Conservation (phyloP, 2,113 vertebrate species). For the Otis tarda region DNA sequence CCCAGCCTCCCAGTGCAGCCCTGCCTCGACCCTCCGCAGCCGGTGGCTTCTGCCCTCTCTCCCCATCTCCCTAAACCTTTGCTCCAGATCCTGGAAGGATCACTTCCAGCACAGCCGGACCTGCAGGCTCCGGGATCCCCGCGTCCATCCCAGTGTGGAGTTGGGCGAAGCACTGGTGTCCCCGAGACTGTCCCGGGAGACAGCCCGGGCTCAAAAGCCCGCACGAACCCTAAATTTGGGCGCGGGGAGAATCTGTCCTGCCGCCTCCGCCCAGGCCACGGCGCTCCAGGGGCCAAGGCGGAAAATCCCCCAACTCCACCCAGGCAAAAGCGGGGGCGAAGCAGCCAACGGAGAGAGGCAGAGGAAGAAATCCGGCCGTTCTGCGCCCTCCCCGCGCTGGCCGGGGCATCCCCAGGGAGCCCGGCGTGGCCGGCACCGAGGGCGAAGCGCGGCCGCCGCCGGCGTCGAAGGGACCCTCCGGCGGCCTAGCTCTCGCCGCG, state of each 20-base stretch:
- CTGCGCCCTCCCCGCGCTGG: not conserved
- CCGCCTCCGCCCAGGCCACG: not conserved
- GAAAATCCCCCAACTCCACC: not conserved
- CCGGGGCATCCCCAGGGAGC: not conserved
- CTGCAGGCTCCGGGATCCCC: not conserved
- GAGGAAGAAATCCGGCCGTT: not conserved
- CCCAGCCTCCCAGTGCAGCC: not conserved
- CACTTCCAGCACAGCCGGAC: not conserved
- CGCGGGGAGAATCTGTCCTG: rapidly evolving
- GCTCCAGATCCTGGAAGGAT: rapidly evolving
- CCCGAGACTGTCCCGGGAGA: not conserved
- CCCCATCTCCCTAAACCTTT: not conserved
- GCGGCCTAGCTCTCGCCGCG: not conserved
- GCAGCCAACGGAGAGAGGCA: not conserved
- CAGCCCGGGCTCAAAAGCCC: rapidly evolving
- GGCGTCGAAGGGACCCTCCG: not conserved
- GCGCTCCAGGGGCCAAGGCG: rapidly evolving
- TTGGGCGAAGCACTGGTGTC: rapidly evolving
- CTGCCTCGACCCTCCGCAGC: not conserved
- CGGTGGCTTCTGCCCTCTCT: not conserved
- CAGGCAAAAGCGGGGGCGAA: not conserved
- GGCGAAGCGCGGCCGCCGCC: not conserved
- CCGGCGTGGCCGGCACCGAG: not conserved
- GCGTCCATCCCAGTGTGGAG: rapidly evolving
- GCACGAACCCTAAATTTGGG: rapidly evolving